A percentile compares a stretch with the other conserved stretches of the same genome.
phyloP scores from a whole-genome alignment of 1,140 invertebrate genomes.

The Muscidifurax raptorellus region DNA sequence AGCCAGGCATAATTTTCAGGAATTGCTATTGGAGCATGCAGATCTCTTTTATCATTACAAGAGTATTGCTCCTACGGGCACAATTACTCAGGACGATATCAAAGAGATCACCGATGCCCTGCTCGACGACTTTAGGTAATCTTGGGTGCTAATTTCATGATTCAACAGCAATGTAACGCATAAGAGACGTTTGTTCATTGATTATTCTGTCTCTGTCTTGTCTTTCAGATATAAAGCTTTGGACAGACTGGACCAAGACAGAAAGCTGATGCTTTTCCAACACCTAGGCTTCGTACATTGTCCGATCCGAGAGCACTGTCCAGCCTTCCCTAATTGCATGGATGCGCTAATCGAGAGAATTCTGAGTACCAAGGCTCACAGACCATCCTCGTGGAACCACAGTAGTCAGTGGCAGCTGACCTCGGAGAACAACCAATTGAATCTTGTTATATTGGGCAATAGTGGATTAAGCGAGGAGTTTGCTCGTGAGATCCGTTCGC shows the following conservation, averaged over 20 bases:
- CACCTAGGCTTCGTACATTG: conserved; percentile 97
- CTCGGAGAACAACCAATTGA: conserved; percentile 83
- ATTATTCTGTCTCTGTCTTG: not conserved
- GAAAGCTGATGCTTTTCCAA: conserved; percentile 95
- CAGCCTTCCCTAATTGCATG: conserved; percentile 92
- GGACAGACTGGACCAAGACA: conserved; percentile 94
- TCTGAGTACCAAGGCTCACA: conserved; percentile 82
- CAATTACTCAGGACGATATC: conserved; percentile 95
- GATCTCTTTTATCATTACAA: conserved; percentile 96
- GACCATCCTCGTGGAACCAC: conserved; percentile 82
- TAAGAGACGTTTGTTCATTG: not conserved
- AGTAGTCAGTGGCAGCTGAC: conserved; percentile 82
- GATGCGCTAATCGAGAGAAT: conserved; percentile 89
- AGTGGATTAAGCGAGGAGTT: conserved; percentile 87
- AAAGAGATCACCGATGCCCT: conserved; percentile 94
- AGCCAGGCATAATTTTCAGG: conserved; percentile 95
- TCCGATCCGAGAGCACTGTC: conserved; percentile 95
- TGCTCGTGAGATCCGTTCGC: conserved; percentile 85
- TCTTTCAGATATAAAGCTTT: conserved; percentile 89
- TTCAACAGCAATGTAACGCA: conserved; percentile 24
- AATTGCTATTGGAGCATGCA: conserved; percentile 94
- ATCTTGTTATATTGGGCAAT: conserved; percentile 85
- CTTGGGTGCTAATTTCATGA: not conserved
- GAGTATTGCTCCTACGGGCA: conserved; percentile 90
- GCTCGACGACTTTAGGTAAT: conserved; percentile 91